Evolutionary conservation across 92 coral and sea anemone species (phyloP).

Genomic region (Scolanthus callimorphus): DNA sequence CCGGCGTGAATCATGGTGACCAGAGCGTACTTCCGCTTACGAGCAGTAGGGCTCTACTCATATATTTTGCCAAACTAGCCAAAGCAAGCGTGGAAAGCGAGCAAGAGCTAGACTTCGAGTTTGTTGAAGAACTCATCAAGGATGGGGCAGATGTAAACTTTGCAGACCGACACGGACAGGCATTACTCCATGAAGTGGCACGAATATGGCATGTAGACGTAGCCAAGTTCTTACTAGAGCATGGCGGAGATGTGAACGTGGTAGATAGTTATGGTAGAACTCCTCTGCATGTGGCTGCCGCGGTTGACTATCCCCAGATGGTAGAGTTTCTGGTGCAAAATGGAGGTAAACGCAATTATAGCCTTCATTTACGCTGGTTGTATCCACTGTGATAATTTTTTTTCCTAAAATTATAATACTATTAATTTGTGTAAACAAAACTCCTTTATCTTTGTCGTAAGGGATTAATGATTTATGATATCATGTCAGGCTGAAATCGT

Average conservation of each 20-base stretch:
- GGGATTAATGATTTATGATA: too few relatives aligned
- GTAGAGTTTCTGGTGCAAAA: constrained; percentile 71
- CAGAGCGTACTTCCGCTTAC: constrained; percentile 40
- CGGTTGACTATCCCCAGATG: constrained; percentile 98
- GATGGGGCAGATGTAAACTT: constrained; percentile 95
- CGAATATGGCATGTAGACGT: constrained; percentile 98
- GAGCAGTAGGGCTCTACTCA: constrained; percentile 79
- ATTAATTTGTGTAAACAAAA: too few relatives aligned
- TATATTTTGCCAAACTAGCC: constrained; percentile 94
- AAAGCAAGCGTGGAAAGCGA: constrained; percentile 55
- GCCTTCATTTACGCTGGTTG: too few relatives aligned
- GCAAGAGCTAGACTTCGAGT: constrained; percentile 84
- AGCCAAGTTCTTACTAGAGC: constrained; percentile 80
- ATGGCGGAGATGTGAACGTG: constrained; percentile 85
- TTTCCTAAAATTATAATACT: too few relatives aligned
- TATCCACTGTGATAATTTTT: too few relatives aligned
- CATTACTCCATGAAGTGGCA: constrained; percentile 89
- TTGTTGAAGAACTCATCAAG: constrained; percentile 55
- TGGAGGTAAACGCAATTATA: constrained; percentile 79
- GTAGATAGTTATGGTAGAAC: constrained; percentile 84
- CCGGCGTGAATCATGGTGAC: constrained; percentile 26
- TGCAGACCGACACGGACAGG: constrained; percentile 88
- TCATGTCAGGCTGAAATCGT: too few relatives aligned
- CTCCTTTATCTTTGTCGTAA: too few relatives aligned
- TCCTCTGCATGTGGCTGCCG: constrained; percentile 92